Base-by-base conservation (phyloP, 2,113 vertebrate genomes). In the Rhinopomastus cyanomelas region DNA sequence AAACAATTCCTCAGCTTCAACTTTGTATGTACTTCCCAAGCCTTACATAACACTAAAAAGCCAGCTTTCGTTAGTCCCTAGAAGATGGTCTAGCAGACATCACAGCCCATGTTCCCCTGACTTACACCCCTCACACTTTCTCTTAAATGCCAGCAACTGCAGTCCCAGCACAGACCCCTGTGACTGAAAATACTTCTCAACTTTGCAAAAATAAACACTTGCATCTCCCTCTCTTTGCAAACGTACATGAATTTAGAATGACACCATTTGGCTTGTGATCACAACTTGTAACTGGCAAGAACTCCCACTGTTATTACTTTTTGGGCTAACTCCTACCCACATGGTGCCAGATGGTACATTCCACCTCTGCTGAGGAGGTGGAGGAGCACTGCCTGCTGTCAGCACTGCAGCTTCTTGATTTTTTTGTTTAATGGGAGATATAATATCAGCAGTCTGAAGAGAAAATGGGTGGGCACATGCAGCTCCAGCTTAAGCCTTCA, bases 351-450 rank as follows among this genome's bases (percentile, higher is more conserved):
- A 95, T 95, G 94, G 94, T 84, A 53, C 21, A 49, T 68, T 90
- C 93, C 93, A 96, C 94, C 95, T 96, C 95, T 94, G 94, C 95
- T 94, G 93, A 94, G 93, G 93, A 95, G 95, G 95, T 89, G 94
- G 71, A 94, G 91, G 32, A 89, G 91, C 92, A 59, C 87, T 91
- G 95, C 94, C 94, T 94, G 91, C 93, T 95, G 91, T 84, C 90
- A 90, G 61, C 73, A 11, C 18, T 48, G 39, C 85, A 21, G 60
- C 79, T 30, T 51, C 16, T 30, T 37, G 21, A 8, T 30, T 30
- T 55, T 14, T 64, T 46, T 61, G 71, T 81, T 67, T 4, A 51
- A 67, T 29, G 67, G 30, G 86, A 9, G 52, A 74, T 4, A 78
- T 75, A 64, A 30, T 75, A 49, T 89, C 48, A 66, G 29, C 89